These are phyloP conservation scores for Strix uralensis DNA, from an alignment of 2,113 vertebrate species.

Conservation along the genomic window DNA sequence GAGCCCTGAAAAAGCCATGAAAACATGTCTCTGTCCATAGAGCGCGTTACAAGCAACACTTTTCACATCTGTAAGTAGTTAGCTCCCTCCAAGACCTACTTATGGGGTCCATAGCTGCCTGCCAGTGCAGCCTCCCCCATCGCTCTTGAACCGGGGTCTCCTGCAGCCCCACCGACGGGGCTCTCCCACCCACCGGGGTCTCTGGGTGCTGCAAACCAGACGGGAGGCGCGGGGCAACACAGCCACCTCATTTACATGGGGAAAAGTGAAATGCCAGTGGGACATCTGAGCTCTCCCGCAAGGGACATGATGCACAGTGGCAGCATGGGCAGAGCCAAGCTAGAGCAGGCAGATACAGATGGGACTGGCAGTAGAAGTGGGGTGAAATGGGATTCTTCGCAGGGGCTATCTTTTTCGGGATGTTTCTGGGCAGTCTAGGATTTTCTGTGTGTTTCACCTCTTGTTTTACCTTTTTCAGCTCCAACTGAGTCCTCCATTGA, in stretches of 20 bases:
- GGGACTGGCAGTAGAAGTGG: neutral
- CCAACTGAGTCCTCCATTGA: constrained; percentile 56
- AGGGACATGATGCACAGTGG: fast-evolving
- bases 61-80: fast-evolving
- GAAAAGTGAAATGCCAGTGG: neutral
- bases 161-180: neutral
- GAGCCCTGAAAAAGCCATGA: neutral
- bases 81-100: fast-evolving
- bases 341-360: fast-evolving
- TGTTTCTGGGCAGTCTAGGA: neutral
- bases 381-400: neutral
- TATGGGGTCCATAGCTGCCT: neutral
- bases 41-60: neutral
- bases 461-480: constrained; percentile 79
- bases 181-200: fast-evolving
- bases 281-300: neutral
- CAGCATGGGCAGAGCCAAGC: neutral
- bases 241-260: neutral
- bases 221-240: neutral
- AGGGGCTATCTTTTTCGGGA: neutral
- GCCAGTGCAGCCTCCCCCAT: neutral
- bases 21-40: neutral
- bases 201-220: neutral
- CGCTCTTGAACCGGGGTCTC: neutral
- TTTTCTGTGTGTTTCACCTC: constrained; percentile 56